Percentiles rank a stretch among this genome's conserved stretches.
phyloP scores from a whole-genome alignment of 2,113 vertebrate genomes.

The Peromyscus californicus region DNA sequence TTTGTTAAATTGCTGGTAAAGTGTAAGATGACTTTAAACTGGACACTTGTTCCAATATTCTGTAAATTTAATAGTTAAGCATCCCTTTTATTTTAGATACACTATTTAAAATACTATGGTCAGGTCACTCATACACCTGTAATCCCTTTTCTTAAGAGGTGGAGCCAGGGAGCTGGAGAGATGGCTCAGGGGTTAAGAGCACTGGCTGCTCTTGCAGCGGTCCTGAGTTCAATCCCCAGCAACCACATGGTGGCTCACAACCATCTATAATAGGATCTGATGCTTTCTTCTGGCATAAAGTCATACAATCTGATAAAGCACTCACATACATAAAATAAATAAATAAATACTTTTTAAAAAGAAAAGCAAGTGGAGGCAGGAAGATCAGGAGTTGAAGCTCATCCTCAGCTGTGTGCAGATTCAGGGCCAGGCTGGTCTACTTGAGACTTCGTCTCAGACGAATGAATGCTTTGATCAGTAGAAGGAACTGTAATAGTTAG shows the following conservation, averaged over 20 bases:
- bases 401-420: too few relatives aligned
- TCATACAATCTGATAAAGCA: neutral
- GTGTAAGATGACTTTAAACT: conserved; percentile 39
- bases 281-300: neutral
- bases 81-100: conserved; percentile 45
- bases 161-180: too few relatives aligned
- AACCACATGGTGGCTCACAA: neutral
- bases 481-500: conserved; percentile 23
- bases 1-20: conserved; percentile 41
- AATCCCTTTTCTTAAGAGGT: neutral
- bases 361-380: neutral
- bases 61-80: conserved; percentile 12
- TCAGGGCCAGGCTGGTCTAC: neutral
- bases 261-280: neutral
- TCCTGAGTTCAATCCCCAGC: neutral
- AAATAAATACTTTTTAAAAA: too few relatives aligned
- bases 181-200: neutral
- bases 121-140: too few relatives aligned
- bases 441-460: neutral
- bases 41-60: conserved; percentile 14
- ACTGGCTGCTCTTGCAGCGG: neutral
- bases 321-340: neutral
- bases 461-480: neutral
- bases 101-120: conserved; percentile 25
- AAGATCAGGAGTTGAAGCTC: neutral